Evolutionary conservation across 2,113 vertebrate species (phyloP).

Genomic region (Clinocottus analis): DNA sequence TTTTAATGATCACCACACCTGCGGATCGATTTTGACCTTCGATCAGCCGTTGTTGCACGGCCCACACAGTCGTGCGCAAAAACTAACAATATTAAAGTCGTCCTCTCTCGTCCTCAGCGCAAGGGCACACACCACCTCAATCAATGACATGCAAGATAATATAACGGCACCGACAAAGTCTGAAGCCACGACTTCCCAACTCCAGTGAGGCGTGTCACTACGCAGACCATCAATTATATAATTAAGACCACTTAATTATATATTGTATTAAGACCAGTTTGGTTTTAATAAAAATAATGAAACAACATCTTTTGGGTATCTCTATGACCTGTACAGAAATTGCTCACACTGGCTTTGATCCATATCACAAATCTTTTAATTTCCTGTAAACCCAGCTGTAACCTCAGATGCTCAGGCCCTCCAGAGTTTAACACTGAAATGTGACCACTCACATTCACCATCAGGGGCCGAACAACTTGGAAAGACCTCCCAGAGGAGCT

Average conservation of each 20-base stretch:
- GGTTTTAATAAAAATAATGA: not conserved
- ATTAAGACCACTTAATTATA: too few species aligned
- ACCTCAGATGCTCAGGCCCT: constrained; percentile 4
- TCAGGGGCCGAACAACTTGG: not conserved
- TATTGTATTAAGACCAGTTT: not conserved
- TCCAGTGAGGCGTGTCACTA: not conserved
- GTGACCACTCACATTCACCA: constrained; percentile 7
- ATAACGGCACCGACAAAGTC: not conserved
- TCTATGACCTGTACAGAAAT: constrained; percentile 22
- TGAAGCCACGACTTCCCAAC: not conserved
- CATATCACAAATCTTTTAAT: constrained; percentile 36
- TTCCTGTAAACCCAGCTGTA: constrained; percentile 23
- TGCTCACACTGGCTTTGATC: not conserved
- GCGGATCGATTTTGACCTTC: too few species aligned
- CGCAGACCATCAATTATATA: not conserved
- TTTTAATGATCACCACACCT: too few species aligned
- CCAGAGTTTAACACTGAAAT: constrained; percentile 12
- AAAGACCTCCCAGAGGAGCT: constrained; percentile 4
- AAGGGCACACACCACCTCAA: too few species aligned
- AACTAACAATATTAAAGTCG: too few species aligned
- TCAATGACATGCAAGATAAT: not conserved
- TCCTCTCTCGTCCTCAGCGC: too few species aligned
- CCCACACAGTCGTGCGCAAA: too few species aligned
- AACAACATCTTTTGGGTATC: not conserved
- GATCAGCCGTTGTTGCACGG: too few species aligned